Evolutionary conservation across 2,797 vertebrate species (phyloP).

Genomic region (Tolypeutes matacus): DNA sequence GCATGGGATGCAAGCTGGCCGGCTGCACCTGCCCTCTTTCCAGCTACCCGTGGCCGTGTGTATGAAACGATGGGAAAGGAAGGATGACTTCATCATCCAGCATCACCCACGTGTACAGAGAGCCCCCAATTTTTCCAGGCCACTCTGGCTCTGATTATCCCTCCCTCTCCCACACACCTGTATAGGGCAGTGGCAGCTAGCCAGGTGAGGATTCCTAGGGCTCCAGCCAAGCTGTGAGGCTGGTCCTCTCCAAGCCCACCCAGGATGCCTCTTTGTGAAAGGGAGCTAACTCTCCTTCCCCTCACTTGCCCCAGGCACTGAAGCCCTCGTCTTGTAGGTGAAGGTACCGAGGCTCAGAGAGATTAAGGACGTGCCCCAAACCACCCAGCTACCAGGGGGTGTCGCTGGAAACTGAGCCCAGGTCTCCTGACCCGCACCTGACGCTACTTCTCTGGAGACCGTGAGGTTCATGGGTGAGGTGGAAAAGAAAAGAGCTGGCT

Average conservation of each 20-base stretch:
- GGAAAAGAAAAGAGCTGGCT: neutral
- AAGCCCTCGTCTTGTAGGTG: neutral
- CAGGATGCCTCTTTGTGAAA: fast-evolving
- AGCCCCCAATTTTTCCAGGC: neutral
- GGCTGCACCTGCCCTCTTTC: too few species aligned
- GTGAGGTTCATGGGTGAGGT: fast-evolving
- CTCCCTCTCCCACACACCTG: neutral
- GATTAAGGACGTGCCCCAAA: neutral
- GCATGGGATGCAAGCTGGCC: fast-evolving
- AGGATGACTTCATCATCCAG: neutral
- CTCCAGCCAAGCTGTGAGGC: neutral
- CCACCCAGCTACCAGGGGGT: neutral
- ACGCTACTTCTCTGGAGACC: neutral
- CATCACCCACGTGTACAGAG: neutral
- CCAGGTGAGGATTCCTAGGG: neutral
- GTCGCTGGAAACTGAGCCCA: neutral
- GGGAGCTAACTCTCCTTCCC: too few species aligned
- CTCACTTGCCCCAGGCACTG: fast-evolving
- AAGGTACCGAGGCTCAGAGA: neutral
- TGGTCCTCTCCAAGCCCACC: neutral
- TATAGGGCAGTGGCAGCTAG: neutral
- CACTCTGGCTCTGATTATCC: neutral
- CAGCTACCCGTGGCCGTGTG: neutral
- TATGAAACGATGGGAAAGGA: neutral
- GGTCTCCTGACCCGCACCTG: neutral